Conservation (phyloP, 2,797 vertebrate species). For the Sebastiscus albofasciatus region DNA sequence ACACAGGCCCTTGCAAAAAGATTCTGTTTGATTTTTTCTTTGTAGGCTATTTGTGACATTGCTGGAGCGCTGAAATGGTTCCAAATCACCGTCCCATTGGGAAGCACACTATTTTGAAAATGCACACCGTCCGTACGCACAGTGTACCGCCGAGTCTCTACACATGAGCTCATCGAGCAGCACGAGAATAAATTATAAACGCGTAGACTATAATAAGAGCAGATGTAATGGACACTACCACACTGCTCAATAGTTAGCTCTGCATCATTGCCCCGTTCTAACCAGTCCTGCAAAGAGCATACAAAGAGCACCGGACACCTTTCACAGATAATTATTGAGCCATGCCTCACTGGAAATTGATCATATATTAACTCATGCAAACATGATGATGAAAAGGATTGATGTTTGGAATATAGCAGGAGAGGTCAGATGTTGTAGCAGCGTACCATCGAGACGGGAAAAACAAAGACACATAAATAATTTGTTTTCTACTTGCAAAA, state of each 20-base stretch:
- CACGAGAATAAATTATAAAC: constrained; percentile 22
- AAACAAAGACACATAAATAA: constrained; percentile 28
- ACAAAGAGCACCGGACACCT: not conserved
- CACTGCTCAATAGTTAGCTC: not conserved
- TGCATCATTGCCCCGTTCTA: constrained; percentile 1
- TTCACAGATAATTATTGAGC: constrained; percentile 8
- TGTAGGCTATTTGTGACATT: constrained; percentile 78
- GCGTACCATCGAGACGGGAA: not conserved
- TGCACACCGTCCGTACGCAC: constrained; percentile 12
- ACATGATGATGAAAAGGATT: not conserved
- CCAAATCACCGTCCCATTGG: constrained; percentile 57
- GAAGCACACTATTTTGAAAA: constrained; percentile 59
- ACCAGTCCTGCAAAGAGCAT: not conserved
- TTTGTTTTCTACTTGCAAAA: constrained; percentile 29
- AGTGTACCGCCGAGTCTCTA: constrained; percentile 17
- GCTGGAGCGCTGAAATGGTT: constrained; percentile 64
- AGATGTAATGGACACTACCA: constrained; percentile 12
- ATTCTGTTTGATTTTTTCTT: constrained; percentile 75
- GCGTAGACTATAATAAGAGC: constrained; percentile 1
- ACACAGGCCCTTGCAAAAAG: constrained; percentile 67
- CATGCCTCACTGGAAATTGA: constrained; percentile 17
- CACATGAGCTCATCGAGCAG: constrained; percentile 12
- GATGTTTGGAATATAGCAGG: constrained; percentile 27
- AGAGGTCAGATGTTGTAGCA: constrained; percentile 16
- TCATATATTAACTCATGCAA: not conserved